Conservation (phyloP, 2,888 invertebrate genomes). For the Leptura quadrifasciata region DNA sequence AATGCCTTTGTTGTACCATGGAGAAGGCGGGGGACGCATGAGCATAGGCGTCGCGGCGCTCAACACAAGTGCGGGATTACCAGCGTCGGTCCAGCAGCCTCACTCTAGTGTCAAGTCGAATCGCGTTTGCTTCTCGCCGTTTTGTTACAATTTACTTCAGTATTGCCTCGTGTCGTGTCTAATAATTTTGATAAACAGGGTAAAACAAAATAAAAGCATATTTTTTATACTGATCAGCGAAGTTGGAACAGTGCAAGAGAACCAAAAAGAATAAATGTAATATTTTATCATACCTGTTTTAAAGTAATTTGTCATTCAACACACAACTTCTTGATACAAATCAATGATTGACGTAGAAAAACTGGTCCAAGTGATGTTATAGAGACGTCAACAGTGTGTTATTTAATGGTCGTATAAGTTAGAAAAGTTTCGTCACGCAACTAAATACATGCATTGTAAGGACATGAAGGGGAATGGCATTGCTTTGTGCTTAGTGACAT, state of each 20-base stretch:
- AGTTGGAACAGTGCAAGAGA: slow-evolving; percentile 27
- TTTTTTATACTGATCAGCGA: slow-evolving; percentile 48
- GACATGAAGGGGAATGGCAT: slow-evolving; percentile 64
- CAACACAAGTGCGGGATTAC: slow-evolving; percentile 75
- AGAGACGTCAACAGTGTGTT: slow-evolving; percentile 67
- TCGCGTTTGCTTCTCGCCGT: slow-evolving; percentile 68
- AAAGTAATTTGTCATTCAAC: slow-evolving; percentile 67
- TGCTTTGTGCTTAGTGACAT: slow-evolving; percentile 65
- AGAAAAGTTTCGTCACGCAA: slow-evolving; percentile 62
- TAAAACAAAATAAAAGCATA: slow-evolving; percentile 43
- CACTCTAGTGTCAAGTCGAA: slow-evolving; percentile 70
- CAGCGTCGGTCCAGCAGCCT: slow-evolving; percentile 72
- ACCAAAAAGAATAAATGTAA: slow-evolving; percentile 41
- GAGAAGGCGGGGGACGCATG: slow-evolving; percentile 73
- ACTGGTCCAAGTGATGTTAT: slow-evolving; percentile 67
- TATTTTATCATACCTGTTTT: slow-evolving; percentile 43
- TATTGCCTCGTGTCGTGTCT: slow-evolving; percentile 54
- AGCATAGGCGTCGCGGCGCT: slow-evolving; percentile 73
- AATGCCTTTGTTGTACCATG: slow-evolving; percentile 71
- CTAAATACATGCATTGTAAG: slow-evolving; percentile 43
- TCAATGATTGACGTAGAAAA: slow-evolving; percentile 64
- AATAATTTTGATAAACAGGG: slow-evolving; percentile 46
- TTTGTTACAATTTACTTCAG: slow-evolving; percentile 53
- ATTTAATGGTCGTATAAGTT: slow-evolving; percentile 47
- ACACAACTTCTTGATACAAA: slow-evolving; percentile 62